phyloP scores from a whole-genome alignment of 2,888 invertebrate species.

The Xestia c-nigrum region DNA sequence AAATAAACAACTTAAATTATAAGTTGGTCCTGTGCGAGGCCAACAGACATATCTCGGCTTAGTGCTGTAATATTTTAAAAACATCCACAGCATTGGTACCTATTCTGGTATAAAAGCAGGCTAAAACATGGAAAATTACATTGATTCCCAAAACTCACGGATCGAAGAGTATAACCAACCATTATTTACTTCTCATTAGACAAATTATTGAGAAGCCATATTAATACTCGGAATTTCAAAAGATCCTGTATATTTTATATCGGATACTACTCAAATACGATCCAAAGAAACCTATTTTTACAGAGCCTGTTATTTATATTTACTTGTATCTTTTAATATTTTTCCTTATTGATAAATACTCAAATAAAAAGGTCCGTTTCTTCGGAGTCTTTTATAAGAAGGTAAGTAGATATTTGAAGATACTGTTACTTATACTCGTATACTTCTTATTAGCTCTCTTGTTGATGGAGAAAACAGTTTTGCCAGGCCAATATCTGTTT shows the following conservation, averaged over 20 bases:
- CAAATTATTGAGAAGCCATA: constrained; percentile 2
- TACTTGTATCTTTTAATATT: constrained; percentile 51
- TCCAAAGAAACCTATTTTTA: constrained; percentile 38
- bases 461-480: constrained; percentile 14
- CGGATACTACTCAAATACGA: constrained; percentile 37
- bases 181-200: neutral
- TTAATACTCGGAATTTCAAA: constrained; percentile 23
- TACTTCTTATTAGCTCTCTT: constrained; percentile 29
- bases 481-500: neutral
- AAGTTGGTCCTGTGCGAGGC: no score
- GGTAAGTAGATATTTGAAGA: constrained; percentile 13
- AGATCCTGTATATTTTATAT: constrained; percentile 18
- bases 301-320: constrained; percentile 36
- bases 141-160: neutral
- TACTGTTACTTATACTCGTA: neutral
- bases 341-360: constrained; percentile 49
- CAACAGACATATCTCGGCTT: no score
- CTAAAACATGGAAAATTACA: neutral
- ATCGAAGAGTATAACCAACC: neutral
- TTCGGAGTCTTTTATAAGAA: constrained; percentile 11
- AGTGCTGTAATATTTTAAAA: no score
- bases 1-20: no score
- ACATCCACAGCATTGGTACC: neutral
- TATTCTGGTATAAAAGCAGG: neutral
- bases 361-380: constrained; percentile 40